Conservation (phyloP, 2,113 vertebrate genomes). For the Pterocles gutturalis region DNA sequence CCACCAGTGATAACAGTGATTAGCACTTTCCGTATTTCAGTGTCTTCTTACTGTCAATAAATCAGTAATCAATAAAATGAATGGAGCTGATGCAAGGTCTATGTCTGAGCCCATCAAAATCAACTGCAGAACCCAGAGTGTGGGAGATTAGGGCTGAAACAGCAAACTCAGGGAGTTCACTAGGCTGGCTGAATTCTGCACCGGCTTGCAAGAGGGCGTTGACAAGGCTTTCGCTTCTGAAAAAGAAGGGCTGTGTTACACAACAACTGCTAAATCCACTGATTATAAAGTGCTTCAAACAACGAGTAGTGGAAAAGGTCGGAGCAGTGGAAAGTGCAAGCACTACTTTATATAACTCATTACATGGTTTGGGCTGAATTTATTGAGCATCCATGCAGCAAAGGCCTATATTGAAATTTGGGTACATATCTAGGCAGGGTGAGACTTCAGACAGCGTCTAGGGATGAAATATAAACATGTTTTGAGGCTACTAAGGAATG, state of each 20-base stretch:
- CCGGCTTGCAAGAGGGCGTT: neutral
- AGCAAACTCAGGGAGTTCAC: neutral
- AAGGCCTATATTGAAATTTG: neutral
- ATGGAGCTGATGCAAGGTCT: neutral
- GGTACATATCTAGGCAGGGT: neutral
- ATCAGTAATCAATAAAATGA: neutral
- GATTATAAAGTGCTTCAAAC: neutral
- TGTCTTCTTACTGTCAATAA: neutral
- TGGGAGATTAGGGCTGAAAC: neutral
- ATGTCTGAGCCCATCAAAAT: neutral
- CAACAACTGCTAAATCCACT: neutral
- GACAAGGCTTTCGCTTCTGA: neutral
- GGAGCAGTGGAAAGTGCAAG: neutral
- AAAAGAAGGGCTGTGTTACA: neutral
- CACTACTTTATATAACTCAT: neutral
- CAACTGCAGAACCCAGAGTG: neutral
- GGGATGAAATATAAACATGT: neutral
- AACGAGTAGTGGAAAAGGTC: neutral
- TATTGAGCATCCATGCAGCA: neutral
- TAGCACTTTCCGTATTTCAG: neutral
- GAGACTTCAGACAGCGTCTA: neutral
- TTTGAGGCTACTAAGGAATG: neutral
- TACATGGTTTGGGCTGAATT: neutral
- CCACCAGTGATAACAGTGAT: neutral
- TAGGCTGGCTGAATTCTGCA: neutral